These are phyloP conservation scores for Sinelater perroti DNA, from an alignment of 2,888 invertebrate species.

Conservation along the genomic window DNA sequence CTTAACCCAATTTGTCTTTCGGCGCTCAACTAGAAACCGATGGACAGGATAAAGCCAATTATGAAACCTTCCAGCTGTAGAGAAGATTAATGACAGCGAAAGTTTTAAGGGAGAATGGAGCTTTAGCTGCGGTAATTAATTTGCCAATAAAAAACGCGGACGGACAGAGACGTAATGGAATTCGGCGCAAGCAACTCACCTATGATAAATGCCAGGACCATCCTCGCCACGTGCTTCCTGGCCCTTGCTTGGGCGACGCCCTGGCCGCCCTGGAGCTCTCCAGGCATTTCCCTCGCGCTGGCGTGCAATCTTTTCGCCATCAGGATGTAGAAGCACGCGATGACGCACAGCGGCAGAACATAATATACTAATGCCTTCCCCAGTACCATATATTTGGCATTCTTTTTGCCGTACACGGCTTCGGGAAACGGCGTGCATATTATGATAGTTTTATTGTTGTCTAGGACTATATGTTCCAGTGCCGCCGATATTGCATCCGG, in stretches of 20 bases:
- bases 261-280: slow-evolving; percentile 80
- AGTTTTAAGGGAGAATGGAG: no score
- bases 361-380: slow-evolving; percentile 79
- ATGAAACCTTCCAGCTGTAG: no score
- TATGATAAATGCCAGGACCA: slow-evolving; percentile 86
- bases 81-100: no score
- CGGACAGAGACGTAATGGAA: no score
- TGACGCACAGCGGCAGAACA: slow-evolving; percentile 83
- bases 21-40: no score
- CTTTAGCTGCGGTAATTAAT: no score
- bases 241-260: slow-evolving; percentile 74
- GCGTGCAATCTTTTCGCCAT: slow-evolving; percentile 88
- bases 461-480: slow-evolving; percentile 63
- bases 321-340: slow-evolving; percentile 85
- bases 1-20: no score
- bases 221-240: slow-evolving; percentile 80
- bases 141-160: no score
- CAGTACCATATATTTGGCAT: slow-evolving; percentile 65
- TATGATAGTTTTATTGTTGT: slow-evolving; percentile 70
- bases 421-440: slow-evolving; percentile 78
- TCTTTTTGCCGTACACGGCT: slow-evolving; percentile 60
- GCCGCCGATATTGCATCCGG: slow-evolving; percentile 78
- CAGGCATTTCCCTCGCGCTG: slow-evolving; percentile 82
- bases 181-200: slow-evolving; percentile 49
- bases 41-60: no score